Evolutionary conservation across 2,797 vertebrate species (phyloP).

Genomic region (Antrozous pallidus): DNA sequence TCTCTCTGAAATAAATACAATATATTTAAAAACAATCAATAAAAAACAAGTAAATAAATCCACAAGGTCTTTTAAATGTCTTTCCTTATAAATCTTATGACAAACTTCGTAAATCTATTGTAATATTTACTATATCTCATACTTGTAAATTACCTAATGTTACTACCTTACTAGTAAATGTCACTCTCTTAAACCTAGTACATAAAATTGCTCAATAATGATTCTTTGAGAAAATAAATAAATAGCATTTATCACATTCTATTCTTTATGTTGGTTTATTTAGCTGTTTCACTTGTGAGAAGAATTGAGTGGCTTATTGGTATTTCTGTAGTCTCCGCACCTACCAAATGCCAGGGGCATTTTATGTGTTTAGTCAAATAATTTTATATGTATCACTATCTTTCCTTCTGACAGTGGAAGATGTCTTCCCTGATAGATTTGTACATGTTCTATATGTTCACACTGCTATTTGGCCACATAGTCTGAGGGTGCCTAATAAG

Average conservation of each 20-base stretch:
- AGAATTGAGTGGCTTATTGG: not conserved
- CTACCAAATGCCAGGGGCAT: not conserved
- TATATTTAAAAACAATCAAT: no score
- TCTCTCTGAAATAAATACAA: no score
- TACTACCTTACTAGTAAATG: not conserved
- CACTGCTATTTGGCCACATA: not conserved
- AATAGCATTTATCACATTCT: not conserved
- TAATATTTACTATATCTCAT: not conserved
- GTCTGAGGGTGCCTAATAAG: not conserved
- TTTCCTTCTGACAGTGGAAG: not conserved
- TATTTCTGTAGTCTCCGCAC: not conserved
- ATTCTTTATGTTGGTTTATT: not conserved
- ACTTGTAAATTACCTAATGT: constrained; percentile 7
- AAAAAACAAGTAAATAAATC: not conserved
- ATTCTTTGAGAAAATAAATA: not conserved
- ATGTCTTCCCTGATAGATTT: not conserved
- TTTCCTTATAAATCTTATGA: not conserved
- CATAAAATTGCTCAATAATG: not conserved
- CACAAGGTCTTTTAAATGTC: not conserved
- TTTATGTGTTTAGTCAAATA: not conserved
- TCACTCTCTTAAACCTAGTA: not conserved
- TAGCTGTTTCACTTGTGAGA: not conserved
- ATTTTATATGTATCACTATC: not conserved
- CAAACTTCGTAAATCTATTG: not conserved
- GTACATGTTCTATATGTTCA: not conserved